Conservation (phyloP, 2,797 vertebrate species). For the Microhierax caerulescens region DNA sequence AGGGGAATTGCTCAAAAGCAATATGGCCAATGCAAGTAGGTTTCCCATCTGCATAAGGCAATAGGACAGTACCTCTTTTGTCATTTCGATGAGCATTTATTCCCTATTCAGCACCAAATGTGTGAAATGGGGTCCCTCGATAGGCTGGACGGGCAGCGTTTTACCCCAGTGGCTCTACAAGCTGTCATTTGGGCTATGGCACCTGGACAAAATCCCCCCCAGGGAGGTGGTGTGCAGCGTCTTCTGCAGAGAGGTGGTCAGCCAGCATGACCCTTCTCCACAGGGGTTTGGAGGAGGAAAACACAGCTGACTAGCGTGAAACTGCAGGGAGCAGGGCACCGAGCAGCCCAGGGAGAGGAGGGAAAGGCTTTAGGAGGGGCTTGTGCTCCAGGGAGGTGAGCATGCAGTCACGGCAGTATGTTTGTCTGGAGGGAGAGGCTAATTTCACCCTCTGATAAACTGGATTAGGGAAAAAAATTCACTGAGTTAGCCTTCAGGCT, state of each 20-base stretch:
- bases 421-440: background rate
- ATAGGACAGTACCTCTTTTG: background rate
- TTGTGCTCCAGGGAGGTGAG: background rate
- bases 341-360: background rate
- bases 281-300: background rate
- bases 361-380: background rate
- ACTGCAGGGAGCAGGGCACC: fast-evolving
- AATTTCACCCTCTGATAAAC: background rate
- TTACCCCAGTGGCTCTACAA: background rate
- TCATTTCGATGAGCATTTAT: background rate
- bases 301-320: background rate
- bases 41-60: background rate
- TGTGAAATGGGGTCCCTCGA: background rate
- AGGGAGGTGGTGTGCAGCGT: background rate
- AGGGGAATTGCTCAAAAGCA: background rate
- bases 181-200: background rate
- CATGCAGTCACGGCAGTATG: fast-evolving
- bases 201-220: background rate
- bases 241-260: background rate
- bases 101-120: background rate
- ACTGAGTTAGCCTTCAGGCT: background rate
- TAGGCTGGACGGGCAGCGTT: background rate
- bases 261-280: background rate
- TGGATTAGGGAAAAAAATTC: background rate
- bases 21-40: background rate